Evolutionary conservation across 2,888 invertebrate species (phyloP), one percentile per base, ranked within the genome.

Genomic region (Deilephila porcellus): DNA sequence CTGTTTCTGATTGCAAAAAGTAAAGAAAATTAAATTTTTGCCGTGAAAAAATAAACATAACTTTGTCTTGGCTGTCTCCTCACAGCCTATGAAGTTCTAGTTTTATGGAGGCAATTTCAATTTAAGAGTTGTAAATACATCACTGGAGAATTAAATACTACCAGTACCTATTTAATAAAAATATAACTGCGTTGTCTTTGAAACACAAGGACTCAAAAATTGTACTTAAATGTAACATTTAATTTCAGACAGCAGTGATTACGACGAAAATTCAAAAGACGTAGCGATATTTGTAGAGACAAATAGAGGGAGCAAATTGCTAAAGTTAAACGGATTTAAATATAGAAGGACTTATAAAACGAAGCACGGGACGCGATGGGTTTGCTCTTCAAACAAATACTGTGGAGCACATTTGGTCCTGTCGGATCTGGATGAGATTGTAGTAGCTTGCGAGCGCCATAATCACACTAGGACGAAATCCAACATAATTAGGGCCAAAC

Each of bases 351-450:
- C 79, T 5, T 81, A 82, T 37, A 81, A 75, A 74, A 81, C 80
- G 3, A 85, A 81, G 62, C 71, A 78, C 6, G 86, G 86, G 1
- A 79, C 77, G 1, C 80, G 82, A 3, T 88, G 87, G 87, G 80
- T 76, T 7, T 88, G 88, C 71, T 71, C 72, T 6, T 64, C 77
- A 3, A 79, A 75, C 17, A 82, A 79, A 45, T 73, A 76, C 4
- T 87, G 88, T 64, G 71, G 77, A 11, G 85, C 84, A 2, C 83
- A 79, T 72, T 76, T 88, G 1, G 82, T 80, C 72, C 74, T 87
- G 45, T 85, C 81, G 60, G 81, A 83, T 32, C 32, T 77, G 4
- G 80, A 86, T 75, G 86, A 86, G 75, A 86, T 87, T 17, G 77
- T 83, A 37, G 77, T 80, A 71, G 76, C 79, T 1, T 80, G 83